These are phyloP conservation scores for Lasioglossum calceatum DNA, from an alignment of 2,888 invertebrate genomes.

Conservation along the genomic window DNA sequence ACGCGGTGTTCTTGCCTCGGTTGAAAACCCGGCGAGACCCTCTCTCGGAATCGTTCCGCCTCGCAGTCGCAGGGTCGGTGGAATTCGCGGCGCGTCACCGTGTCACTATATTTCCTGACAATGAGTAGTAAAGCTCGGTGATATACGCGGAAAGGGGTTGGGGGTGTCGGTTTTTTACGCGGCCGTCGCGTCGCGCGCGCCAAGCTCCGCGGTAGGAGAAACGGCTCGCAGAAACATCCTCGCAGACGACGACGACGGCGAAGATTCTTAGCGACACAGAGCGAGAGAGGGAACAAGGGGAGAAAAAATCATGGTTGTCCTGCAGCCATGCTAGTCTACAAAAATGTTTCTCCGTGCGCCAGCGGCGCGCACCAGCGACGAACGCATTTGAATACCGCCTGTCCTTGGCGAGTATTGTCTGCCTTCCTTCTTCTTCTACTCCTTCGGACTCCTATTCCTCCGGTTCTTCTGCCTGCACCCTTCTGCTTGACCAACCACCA, in stretches of 20 bases:
- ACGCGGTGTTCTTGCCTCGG: slow-evolving; percentile 59
- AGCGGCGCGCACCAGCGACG: slow-evolving; percentile 65
- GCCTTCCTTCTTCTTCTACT: slow-evolving; percentile 67
- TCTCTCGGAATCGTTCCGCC: slow-evolving; percentile 50
- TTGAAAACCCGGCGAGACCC: slow-evolving; percentile 23
- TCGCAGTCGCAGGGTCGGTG: slow-evolving; percentile 26
- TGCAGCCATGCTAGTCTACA: slow-evolving; percentile 73
- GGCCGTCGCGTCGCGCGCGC: slow-evolving; percentile 2
- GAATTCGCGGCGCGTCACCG: slow-evolving; percentile 65
- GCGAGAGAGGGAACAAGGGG: slow-evolving; percentile 17
- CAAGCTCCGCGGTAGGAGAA: slow-evolving; percentile 6
- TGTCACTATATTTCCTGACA: slow-evolving; percentile 70
- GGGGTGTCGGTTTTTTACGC: slow-evolving; percentile 55
- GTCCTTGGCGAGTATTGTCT: slow-evolving; percentile 77
- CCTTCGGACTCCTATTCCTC: slow-evolving; percentile 39
- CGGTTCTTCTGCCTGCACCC: slow-evolving; percentile 28
- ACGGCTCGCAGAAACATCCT: background rate
- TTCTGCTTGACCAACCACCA: slow-evolving; percentile 26
- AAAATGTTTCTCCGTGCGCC: slow-evolving; percentile 70
- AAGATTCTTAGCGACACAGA: background rate
- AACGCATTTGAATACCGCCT: slow-evolving; percentile 78
- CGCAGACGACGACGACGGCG: background rate
- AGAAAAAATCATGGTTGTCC: slow-evolving; percentile 70
- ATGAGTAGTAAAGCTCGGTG: slow-evolving; percentile 73
- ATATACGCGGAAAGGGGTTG: slow-evolving; percentile 63